phyloP scores from a whole-genome alignment of 1,140 invertebrate genomes.

The Mya arenaria region DNA sequence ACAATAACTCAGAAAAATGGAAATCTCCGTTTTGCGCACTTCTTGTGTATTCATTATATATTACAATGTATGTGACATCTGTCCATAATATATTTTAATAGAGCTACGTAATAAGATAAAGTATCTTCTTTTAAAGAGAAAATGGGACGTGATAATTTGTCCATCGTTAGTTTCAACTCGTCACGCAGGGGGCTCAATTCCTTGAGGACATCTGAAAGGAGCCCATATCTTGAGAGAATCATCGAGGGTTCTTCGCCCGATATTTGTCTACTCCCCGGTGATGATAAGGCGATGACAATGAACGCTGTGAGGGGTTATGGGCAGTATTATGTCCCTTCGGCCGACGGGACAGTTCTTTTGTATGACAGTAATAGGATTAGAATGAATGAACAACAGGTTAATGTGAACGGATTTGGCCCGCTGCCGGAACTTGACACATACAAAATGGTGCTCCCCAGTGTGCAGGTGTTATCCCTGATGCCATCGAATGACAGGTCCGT shows the following conservation, averaged over 20 bases:
- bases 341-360: constrained; percentile 17
- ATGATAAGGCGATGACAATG: constrained; percentile 17
- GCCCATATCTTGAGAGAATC: background rate
- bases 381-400: constrained; percentile 17
- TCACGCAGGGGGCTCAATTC: background rate
- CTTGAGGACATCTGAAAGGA: background rate
- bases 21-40: too few species aligned
- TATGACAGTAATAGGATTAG: constrained; percentile 1
- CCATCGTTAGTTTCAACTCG: background rate
- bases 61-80: too few species aligned
- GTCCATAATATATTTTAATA: too few species aligned
- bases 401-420: constrained; percentile 8
- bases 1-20: too few species aligned
- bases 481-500: background rate
- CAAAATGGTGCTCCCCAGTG: constrained; percentile 17
- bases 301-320: constrained; percentile 15
- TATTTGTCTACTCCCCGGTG: constrained; percentile 33
- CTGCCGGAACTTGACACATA: constrained; percentile 5
- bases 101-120: too few species aligned
- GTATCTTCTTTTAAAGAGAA: too few species aligned
- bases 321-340: background rate
- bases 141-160: background rate
- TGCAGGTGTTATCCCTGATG: too few species aligned
- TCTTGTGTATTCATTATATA: too few species aligned
- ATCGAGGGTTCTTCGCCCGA: background rate